phyloP scores from a whole-genome alignment of 1,140 invertebrate species.

The Platyscapa corneri region DNA sequence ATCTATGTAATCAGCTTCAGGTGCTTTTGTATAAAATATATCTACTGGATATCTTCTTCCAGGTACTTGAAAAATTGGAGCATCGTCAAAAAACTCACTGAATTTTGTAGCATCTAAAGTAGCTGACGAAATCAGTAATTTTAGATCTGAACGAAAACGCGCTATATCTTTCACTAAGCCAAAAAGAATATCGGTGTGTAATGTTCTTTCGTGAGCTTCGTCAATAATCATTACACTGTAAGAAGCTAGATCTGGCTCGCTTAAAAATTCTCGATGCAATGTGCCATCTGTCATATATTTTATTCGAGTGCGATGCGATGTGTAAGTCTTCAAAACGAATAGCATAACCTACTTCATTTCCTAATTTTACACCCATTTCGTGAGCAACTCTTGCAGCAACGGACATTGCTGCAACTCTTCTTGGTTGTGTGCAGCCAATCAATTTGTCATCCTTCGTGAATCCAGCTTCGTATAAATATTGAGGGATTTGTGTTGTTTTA shows the following conservation, averaged over 20 bases:
- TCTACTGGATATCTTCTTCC: slow-evolving; percentile 91
- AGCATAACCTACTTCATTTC: slow-evolving; percentile 99
- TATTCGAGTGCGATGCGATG: slow-evolving; percentile 95
- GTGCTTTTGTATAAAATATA: slow-evolving; percentile 99
- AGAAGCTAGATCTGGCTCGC: slow-evolving; percentile 94
- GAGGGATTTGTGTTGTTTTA: slow-evolving; percentile 97
- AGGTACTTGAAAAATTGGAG: slow-evolving; percentile 98
- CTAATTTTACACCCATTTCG: slow-evolving; percentile 99
- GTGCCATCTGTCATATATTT: slow-evolving; percentile 99
- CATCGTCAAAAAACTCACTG: slow-evolving; percentile 98
- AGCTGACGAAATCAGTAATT: slow-evolving; percentile 97
- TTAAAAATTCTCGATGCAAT: slow-evolving; percentile 96
- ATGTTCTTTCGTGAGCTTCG: slow-evolving; percentile 98
- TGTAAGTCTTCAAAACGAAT: slow-evolving; percentile 99
- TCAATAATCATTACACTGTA: slow-evolving; percentile 99
- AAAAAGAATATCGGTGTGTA: slow-evolving; percentile 99
- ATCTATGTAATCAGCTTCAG: slow-evolving; percentile 98
- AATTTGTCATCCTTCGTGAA: slow-evolving; percentile 89
- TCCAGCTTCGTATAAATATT: slow-evolving; percentile 95
- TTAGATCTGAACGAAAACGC: slow-evolving; percentile 95
- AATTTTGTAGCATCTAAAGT: slow-evolving; percentile 99
- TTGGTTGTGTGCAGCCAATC: slow-evolving; percentile 82
- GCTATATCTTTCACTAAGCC: slow-evolving; percentile 99
- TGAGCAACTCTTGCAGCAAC: slow-evolving; percentile 98
- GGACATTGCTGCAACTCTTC: slow-evolving; percentile 99